Percentiles rank a stretch among this genome's conserved stretches.
Evolutionary conservation across 2,888 invertebrate genomes (phyloP).

Genomic region (Oscheius sp.): DNA sequence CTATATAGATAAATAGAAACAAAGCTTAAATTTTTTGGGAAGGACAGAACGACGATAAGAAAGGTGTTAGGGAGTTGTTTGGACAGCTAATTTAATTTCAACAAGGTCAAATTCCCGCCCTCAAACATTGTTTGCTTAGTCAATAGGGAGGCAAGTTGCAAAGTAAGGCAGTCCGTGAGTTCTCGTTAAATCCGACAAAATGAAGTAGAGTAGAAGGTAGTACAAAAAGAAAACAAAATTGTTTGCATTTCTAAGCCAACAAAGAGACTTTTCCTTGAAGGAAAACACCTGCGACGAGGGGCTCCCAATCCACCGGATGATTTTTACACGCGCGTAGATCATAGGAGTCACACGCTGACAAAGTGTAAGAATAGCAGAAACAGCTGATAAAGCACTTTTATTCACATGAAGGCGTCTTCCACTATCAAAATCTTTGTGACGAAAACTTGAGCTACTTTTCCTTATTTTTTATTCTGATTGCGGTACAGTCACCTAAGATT

Average conservation of each 20-base stretch:
- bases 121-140: background rate
- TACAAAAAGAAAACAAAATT: constrained; percentile 2
- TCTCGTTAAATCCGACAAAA: background rate
- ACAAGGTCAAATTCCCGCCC: too few species aligned
- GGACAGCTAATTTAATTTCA: too few species aligned
- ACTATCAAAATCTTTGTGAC: background rate
- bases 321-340: constrained; percentile 17
- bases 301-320: too few species aligned
- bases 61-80: too few species aligned
- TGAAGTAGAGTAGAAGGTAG: too few species aligned
- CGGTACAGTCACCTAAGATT: too few species aligned
- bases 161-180: background rate
- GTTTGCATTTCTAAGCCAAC: background rate
- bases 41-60: background rate
- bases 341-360: background rate
- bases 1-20: background rate
- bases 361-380: constrained; percentile 11
- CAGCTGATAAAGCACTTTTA: constrained; percentile 1
- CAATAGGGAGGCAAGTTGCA: background rate
- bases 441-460: background rate
- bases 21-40: background rate
- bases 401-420: too few species aligned
- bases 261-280: too few species aligned
- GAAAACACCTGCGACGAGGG: too few species aligned
- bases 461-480: too few species aligned